phyloP scores from a whole-genome alignment of 2,888 invertebrate species.

The Malachius bipustulatus region DNA sequence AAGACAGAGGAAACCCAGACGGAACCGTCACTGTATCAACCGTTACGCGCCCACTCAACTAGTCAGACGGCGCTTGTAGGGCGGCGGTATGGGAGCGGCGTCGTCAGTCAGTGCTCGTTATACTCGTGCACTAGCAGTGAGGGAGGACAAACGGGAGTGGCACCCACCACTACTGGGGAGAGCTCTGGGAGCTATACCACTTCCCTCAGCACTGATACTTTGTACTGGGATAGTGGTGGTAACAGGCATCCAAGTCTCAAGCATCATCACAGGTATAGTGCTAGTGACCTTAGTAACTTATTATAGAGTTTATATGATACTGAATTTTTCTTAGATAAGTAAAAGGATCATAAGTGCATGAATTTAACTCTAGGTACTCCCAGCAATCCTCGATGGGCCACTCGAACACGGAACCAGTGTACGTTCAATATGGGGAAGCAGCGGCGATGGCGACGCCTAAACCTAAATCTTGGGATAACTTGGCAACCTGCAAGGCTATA shows the following conservation, averaged over 20 bases:
- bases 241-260: slow-evolving; percentile 37
- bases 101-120: slow-evolving; percentile 68
- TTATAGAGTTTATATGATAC: no score
- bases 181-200: slow-evolving; percentile 74
- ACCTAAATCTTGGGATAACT: slow-evolving; percentile 84
- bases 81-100: slow-evolving; percentile 51
- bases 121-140: slow-evolving; percentile 75
- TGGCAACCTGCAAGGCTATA: slow-evolving; percentile 73
- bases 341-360: slow-evolving; percentile 40
- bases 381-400: slow-evolving; percentile 23
- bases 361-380: slow-evolving; percentile 32
- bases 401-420: slow-evolving; percentile 35
- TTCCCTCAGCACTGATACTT: slow-evolving; percentile 73
- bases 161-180: slow-evolving; percentile 45
- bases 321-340: no score
- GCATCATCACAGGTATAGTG: no score
- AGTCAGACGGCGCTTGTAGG: slow-evolving; percentile 22
- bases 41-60: slow-evolving; percentile 31
- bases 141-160: slow-evolving; percentile 51
- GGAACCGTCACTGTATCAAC: slow-evolving; percentile 39
- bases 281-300: no score
- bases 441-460: no score
- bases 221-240: slow-evolving; percentile 61
- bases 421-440: slow-evolving; percentile 34
- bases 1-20: slow-evolving; percentile 37